phyloP scores from a whole-genome alignment of 1,140 invertebrate genomes.

The Bombus huntii region DNA sequence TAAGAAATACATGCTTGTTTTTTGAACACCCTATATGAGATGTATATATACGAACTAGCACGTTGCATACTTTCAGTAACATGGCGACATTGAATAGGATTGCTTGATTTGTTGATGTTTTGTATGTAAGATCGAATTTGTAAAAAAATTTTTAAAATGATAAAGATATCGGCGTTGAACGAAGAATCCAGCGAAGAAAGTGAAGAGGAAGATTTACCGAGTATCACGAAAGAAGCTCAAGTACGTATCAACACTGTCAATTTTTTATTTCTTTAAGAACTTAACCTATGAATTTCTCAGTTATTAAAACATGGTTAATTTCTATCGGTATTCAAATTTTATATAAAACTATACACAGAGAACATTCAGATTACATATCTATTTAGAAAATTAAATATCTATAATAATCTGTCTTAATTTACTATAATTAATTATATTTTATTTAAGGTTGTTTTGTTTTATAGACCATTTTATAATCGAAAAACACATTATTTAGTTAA shows the following conservation, averaged over 20 bases:
- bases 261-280: not conserved
- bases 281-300: conserved; percentile 61
- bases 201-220: conserved; percentile 83
- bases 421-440: not conserved
- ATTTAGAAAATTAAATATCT: not conserved
- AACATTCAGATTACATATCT: not conserved
- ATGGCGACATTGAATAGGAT: conserved; percentile 47
- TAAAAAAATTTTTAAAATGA: conserved; percentile 79
- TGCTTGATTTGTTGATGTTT: conserved; percentile 66
- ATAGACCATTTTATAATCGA: not conserved
- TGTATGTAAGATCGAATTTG: conserved; percentile 1
- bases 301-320: not conserved
- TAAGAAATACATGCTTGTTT: not conserved
- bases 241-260: conserved; percentile 69
- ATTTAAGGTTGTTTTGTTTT: not conserved
- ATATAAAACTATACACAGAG: not conserved
- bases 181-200: conserved; percentile 85
- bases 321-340: not conserved
- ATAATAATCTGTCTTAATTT: not conserved
- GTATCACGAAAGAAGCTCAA: conserved; percentile 87
- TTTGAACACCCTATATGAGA: not conserved
- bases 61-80: not conserved
- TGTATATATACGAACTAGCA: not conserved
- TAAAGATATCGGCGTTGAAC: conserved; percentile 88
- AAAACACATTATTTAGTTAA: not conserved